Base-by-base conservation (phyloP, 2,113 vertebrate genomes). In the Pyxicephalus adspersus region DNA sequence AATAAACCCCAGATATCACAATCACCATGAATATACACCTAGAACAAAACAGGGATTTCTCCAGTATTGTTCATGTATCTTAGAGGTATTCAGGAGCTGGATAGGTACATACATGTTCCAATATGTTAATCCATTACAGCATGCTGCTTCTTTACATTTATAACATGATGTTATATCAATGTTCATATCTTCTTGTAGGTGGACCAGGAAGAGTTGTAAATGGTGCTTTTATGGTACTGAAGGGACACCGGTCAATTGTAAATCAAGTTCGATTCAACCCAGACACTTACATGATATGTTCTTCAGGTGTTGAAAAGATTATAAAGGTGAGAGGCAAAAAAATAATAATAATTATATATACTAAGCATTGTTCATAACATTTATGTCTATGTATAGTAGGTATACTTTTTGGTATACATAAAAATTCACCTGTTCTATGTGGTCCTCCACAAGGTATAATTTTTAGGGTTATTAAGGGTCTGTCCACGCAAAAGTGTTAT, bases 231-330 rank as follows among this genome's bases (percentile, higher is more conserved):
- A 98, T 99, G 98, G 92, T 99, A 55, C 87, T 99, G 87, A 99
- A 98, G 89, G 98, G 98, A 80, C 97, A 99, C 87, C 96, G 98
- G 11, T 99, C 97, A 68, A 99, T 99, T 51, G 97, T 99, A 58
- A 99, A 99, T 91, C 98, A 99, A 89, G 98, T 99, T 54, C 96
- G 98, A 52, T 99, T 99, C 90, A 99, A 99, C 87, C 97, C 97
- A 31, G 93, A 98, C 84, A 97, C 95, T 78, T 98, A 98, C 90
- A 99, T 98, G 97, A 98, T 99, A 91, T 99, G 98, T 88, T 99
- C 98, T 80, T 99, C 98, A 0, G 98, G 98, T 0, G 98, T 99
- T 81, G 98, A 99, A 91, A 99, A 99, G 87, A 97, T 99, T 86
- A 99, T 99, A 90, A 99, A 99, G 97, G 98, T 99, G 64, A 94